Base-by-base conservation (phyloP, 53 echinoderm and acorn worm species). In the Holothuria scabra region DNA sequence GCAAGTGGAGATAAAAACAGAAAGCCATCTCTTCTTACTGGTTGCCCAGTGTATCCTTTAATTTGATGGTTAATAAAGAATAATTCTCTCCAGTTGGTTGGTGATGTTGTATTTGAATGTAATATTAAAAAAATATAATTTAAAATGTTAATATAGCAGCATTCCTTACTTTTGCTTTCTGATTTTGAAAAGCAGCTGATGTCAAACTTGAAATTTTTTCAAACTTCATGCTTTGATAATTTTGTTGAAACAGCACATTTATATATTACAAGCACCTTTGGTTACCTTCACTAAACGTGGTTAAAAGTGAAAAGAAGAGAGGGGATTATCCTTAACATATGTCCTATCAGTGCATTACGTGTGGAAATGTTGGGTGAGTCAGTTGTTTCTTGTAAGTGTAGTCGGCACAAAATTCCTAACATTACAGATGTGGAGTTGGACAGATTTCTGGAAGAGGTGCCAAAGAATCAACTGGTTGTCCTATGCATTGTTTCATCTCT, bases 1-100 rank as follows among this genome's bases (percentile, higher is more conserved):
- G 89, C 81, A 2, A 89, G 89, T 63, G 89, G 89, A 26, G 93
- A 93, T 64, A 83, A 83, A 60, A 88, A 74, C 34, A 64, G 86
- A 44, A 91, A 86, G 69, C 76, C 92, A 31, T 80, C 92, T 30
- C 84, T 84, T 13, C 79, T 90, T 5, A 91, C 76, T 60, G 97
- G 94, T 59, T 97, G 97, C 65, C 94, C 97, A 65, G 80, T 92
- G 97, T 97, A 97, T 97, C 97, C 97, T 97, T 94, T 68, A 2
- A 16, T 48, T 10, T 5, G 10, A 1, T 48, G 48, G 11, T 48
- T 48, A 10, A 1, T 13, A 10, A 12, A 48, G 14, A 12, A 48
- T 12, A 1, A 48, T 12, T 12, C 14, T 13, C 5, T 44, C 10
- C 44, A 7, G 48, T 1, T 48, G 10, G 12, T 48, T 12, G 48